Evolutionary conservation across 2,888 invertebrate genomes (phyloP).

Genomic region (Oscheius sp.): DNA sequence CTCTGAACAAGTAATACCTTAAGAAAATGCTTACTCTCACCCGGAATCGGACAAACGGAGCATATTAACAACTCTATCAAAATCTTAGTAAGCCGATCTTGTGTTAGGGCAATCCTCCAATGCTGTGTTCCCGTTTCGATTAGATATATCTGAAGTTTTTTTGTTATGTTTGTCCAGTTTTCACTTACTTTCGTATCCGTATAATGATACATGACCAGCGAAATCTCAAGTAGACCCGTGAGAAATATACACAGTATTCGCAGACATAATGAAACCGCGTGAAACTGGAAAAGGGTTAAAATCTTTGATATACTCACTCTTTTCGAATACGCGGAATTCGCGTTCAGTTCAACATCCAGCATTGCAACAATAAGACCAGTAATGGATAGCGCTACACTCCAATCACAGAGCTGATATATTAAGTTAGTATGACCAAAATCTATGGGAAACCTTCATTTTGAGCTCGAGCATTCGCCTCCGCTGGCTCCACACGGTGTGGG

Average conservation of each 20-base stretch:
- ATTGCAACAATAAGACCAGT: slow-evolving; percentile 62
- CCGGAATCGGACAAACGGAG: slow-evolving; percentile 81
- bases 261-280: slow-evolving; percentile 45
- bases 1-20: slow-evolving; percentile 35
- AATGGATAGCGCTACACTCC: slow-evolving; percentile 57
- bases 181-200: slow-evolving; percentile 94
- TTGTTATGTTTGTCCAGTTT: not conserved
- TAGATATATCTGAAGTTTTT: slow-evolving; percentile 90
- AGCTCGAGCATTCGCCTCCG: slow-evolving; percentile 46
- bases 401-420: slow-evolving; percentile 59
- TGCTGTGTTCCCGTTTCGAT: slow-evolving; percentile 99
- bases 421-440: not conserved
- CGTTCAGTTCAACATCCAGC: slow-evolving; percentile 64
- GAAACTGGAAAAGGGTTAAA: slow-evolving; percentile 37
- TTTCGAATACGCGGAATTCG: slow-evolving; percentile 31
- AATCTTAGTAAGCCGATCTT: slow-evolving; percentile 84
- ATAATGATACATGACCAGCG: slow-evolving; percentile 99
- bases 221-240: slow-evolving; percentile 97
- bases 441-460: slow-evolving; percentile 45
- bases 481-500: slow-evolving; percentile 46
- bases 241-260: slow-evolving; percentile 78
- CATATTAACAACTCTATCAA: slow-evolving; percentile 90
- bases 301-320: not conserved
- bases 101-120: slow-evolving; percentile 99
- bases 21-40: slow-evolving; percentile 32